These are phyloP conservation scores for Xiphophorus couchianus DNA, from an alignment of 2,113 vertebrate genomes.

Conservation along the genomic window DNA sequence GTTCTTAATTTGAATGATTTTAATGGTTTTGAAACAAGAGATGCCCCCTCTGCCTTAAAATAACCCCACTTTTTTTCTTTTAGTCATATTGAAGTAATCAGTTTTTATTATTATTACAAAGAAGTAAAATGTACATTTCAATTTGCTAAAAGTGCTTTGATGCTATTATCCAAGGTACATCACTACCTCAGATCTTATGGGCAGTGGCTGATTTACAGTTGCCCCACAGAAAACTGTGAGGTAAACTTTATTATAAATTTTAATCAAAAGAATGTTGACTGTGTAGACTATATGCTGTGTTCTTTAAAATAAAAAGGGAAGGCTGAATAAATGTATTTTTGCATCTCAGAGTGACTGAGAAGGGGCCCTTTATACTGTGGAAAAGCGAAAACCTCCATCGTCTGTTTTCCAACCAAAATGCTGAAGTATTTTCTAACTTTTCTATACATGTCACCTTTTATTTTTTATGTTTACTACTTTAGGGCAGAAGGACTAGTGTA, in stretches of 20 bases:
- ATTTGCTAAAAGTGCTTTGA: constrained; percentile 55
- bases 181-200: constrained; percentile 77
- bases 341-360: constrained; percentile 28
- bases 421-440: constrained; percentile 72
- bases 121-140: constrained; percentile 35
- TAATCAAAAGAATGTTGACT: constrained; percentile 56
- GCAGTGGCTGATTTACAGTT: constrained; percentile 37
- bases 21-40: constrained; percentile 13
- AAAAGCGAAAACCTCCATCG: constrained; percentile 38
- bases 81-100: background rate
- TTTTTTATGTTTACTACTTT: constrained; percentile 73
- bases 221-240: constrained; percentile 55
- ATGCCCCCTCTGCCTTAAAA: constrained; percentile 15
- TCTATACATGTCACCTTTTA: constrained; percentile 62
- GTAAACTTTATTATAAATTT: constrained; percentile 54
- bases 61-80: constrained; percentile 12
- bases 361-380: constrained; percentile 58
- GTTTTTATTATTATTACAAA: constrained; percentile 17
- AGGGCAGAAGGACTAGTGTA: constrained; percentile 20
- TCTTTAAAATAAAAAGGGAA: constrained; percentile 54
- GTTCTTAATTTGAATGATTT: constrained; percentile 31
- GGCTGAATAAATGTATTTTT: constrained; percentile 25
- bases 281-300: constrained; percentile 63
- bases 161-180: constrained; percentile 68
- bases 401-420: constrained; percentile 65